Evolutionary conservation across 1,140 invertebrate species (phyloP).

Genomic region (Leptinotarsa defecta): DNA sequence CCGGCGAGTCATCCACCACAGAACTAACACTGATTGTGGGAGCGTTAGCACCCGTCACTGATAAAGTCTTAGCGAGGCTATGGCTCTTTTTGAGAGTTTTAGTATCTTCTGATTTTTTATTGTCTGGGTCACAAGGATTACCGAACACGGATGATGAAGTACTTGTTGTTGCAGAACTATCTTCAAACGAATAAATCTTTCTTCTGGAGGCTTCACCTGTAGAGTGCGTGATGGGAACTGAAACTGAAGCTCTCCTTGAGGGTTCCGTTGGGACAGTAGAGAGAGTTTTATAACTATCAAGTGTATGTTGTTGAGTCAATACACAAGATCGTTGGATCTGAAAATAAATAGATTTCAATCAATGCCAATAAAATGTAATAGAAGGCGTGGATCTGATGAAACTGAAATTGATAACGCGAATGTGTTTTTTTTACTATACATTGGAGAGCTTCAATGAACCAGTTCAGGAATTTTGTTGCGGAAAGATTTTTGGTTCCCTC

Average conservation of each 20-base stretch:
- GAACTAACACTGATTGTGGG: conserved; percentile 76
- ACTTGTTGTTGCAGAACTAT: conserved; percentile 49
- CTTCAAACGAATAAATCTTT: conserved; percentile 59
- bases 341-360: neutral
- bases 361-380: neutral
- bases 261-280: conserved; percentile 50
- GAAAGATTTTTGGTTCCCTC: too few relatives aligned
- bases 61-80: conserved; percentile 53
- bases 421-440: too few relatives aligned
- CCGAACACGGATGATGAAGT: conserved; percentile 52
- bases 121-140: conserved; percentile 54
- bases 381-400: too few relatives aligned
- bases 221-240: conserved; percentile 53
- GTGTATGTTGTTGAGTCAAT: conserved; percentile 65
- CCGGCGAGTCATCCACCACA: conserved; percentile 63
- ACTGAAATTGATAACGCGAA: too few relatives aligned
- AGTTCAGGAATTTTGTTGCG: too few relatives aligned
- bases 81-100: conserved; percentile 53
- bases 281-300: conserved; percentile 60
- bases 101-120: conserved; percentile 42
- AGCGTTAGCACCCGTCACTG: conserved; percentile 56
- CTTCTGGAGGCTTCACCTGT: conserved; percentile 38
- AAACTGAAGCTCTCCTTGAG: conserved; percentile 57
- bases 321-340: conserved; percentile 56
- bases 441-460: too few relatives aligned